Evolutionary conservation across 2,888 invertebrate genomes (phyloP), one percentile per base, ranked within the genome.

Genomic region (Lithodes maja): DNA sequence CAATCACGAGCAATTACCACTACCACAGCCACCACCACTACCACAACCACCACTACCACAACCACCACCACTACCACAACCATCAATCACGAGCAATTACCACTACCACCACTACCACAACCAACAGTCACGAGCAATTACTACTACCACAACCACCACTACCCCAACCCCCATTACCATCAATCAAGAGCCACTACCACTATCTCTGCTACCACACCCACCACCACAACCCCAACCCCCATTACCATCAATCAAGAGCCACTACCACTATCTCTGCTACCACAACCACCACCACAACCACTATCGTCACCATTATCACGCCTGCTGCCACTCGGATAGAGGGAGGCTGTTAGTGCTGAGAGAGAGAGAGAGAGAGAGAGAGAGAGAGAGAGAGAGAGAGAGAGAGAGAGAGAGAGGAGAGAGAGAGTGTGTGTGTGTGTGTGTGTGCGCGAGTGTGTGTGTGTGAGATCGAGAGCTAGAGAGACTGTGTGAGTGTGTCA

Each of bases 381-480:
- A 61, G 61, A 61, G 61, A 61, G 61, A 61, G 61, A 61, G 61
- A 61, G 61, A 61, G 61, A 61, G 61, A 61, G 61, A 61, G 61
- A 61, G 61, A 61, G 61, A 0, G 61, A 61, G 61, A 61, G 61
- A 61, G 61, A 61, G 61, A 61, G 1, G 61, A 61, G 61, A 61
- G 61, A 61, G 61, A 61, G 61, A 61, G 61, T 7, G 61, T 7
- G 61, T 7, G 61, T 7, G 61, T 7, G 61, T 33, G 33, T 33
- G 33, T 33, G 33, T 33, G 33, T 33, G 33, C 0, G 33, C 33
- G 33, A 33, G 33, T 33, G 33, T 33, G 33, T 33, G 33, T 33
- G 33, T 33, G 33, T 33, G 33, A 33, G 33, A 33, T 33, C 33
- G 33, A 33, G 33, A 33, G 33, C 33, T 33, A 33, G 33, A 33